These are phyloP conservation scores for Phoenoteleia sp. DNA, from an alignment of 2,888 invertebrate species.

Conservation along the genomic window DNA sequence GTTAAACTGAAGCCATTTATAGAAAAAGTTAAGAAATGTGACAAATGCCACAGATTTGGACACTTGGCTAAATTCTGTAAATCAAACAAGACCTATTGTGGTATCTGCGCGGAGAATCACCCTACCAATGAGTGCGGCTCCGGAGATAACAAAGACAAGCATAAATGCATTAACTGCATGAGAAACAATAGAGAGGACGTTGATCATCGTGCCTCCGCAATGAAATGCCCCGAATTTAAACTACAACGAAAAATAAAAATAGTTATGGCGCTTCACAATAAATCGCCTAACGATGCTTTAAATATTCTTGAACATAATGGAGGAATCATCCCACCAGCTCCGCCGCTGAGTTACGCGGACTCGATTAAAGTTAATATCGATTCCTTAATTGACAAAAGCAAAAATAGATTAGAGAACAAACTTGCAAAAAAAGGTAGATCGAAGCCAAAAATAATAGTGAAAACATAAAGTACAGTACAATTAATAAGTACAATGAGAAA, in stretches of 20 bases:
- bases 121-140: too few relatives aligned
- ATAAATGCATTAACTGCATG: conserved; percentile 12
- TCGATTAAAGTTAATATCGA: too few relatives aligned
- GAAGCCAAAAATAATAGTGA: too few relatives aligned
- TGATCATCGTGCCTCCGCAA: not conserved
- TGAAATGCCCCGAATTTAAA: not conserved
- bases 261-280: not conserved
- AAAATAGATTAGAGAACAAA: too few relatives aligned
- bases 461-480: too few relatives aligned
- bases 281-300: not conserved
- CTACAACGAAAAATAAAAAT: not conserved
- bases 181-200: not conserved
- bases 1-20: not conserved
- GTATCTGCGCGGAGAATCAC: too few relatives aligned
- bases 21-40: not conserved
- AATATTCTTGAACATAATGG: not conserved
- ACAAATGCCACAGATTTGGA: not conserved
- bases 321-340: not conserved
- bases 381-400: too few relatives aligned
- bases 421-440: too few relatives aligned
- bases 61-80: not conserved
- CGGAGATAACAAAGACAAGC: too few relatives aligned
- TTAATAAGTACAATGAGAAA: too few relatives aligned
- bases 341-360: too few relatives aligned
- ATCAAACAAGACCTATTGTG: too few relatives aligned